Evolutionary conservation across 2,888 invertebrate species (phyloP).

Genomic region (Clepsis dumicolana): DNA sequence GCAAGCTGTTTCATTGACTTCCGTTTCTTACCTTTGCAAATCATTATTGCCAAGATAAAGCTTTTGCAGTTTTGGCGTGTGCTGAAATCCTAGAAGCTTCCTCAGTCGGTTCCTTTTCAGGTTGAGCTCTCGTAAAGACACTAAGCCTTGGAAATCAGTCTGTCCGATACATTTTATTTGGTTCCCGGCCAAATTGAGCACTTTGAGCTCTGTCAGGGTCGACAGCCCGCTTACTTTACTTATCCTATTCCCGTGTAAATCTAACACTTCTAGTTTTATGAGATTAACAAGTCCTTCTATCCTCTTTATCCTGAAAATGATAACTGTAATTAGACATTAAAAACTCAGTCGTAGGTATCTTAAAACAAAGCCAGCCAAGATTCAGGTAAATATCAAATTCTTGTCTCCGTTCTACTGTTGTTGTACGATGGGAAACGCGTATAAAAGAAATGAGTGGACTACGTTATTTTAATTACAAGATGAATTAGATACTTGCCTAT

Average conservation of each 20-base stretch:
- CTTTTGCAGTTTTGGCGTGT: conserved; percentile 91
- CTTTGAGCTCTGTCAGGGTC: conserved; percentile 91
- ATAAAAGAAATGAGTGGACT: too few species aligned
- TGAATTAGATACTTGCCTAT: conserved; percentile 88
- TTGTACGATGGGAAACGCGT: too few species aligned
- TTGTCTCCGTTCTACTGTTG: too few species aligned
- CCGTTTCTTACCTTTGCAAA: conserved; percentile 80
- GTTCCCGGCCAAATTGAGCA: conserved; percentile 97
- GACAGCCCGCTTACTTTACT: conserved; percentile 89
- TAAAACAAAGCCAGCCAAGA: neutral
- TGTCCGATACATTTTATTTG: conserved; percentile 92
- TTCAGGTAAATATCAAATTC: neutral
- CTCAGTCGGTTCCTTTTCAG: conserved; percentile 94
- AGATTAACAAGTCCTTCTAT: conserved; percentile 92
- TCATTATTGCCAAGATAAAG: conserved; percentile 94
- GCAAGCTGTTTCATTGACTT: too few species aligned
- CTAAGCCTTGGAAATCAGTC: conserved; percentile 92
- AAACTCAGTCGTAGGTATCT: neutral
- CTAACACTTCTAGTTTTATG: conserved; percentile 94
- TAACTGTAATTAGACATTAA: conserved; percentile 1
- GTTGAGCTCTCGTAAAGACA: conserved; percentile 94
- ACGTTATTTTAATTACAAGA: too few species aligned
- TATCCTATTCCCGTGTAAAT: conserved; percentile 97
- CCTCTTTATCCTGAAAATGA: conserved; percentile 88
- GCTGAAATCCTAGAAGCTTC: conserved; percentile 92